Evolutionary conservation across 2,888 invertebrate species (phyloP).

Genomic region (Incurvaria masculella): DNA sequence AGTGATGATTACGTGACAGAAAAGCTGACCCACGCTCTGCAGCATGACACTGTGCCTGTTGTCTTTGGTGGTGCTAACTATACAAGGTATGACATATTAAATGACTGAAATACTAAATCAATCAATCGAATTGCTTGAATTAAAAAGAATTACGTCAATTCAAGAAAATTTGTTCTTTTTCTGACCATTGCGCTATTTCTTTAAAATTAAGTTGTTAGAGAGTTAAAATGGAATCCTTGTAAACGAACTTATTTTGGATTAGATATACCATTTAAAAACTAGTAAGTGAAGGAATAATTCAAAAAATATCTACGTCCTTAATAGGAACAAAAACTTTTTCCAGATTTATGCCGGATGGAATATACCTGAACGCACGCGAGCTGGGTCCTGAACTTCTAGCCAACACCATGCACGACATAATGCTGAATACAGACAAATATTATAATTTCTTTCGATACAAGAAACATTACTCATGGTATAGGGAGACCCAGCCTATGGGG

Average conservation of each 20-base stretch:
- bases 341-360: constrained; percentile 42
- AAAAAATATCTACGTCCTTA: no score
- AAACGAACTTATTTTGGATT: no score
- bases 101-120: no score
- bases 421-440: constrained; percentile 28
- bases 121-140: no score
- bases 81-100: constrained; percentile 38
- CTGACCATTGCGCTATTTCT: no score
- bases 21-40: constrained; percentile 36
- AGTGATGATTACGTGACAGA: constrained; percentile 40
- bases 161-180: no score
- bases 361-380: constrained; percentile 33
- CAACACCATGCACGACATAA: constrained; percentile 28
- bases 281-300: no score
- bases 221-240: no score
- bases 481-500: no score
- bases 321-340: constrained; percentile 17
- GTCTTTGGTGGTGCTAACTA: constrained; percentile 70
- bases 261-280: no score
- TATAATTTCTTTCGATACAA: constrained; percentile 37
- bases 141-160: no score
- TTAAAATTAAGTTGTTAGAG: no score
- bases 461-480: constrained; percentile 34
- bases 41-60: constrained; percentile 61
- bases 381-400: constrained; percentile 26